Percentiles rank a stretch among this genome's conserved stretches.
Conservation (phyloP, 1,140 invertebrate genomes). For the Brevipalpus yothersi region DNA sequence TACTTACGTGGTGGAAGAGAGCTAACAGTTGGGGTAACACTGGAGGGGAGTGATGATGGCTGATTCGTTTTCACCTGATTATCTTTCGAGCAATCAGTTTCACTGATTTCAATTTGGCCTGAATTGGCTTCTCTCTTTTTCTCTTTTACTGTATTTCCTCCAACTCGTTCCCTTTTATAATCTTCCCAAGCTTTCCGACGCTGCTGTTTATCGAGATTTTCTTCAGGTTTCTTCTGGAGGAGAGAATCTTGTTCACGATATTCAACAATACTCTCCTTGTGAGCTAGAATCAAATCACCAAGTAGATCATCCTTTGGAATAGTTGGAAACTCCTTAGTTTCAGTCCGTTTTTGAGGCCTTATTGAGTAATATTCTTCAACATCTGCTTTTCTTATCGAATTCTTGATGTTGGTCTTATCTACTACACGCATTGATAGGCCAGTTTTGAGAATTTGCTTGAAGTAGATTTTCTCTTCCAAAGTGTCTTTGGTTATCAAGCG, state of each 20-base stretch:
- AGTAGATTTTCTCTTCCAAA: constrained; percentile 41
- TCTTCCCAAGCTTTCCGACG: constrained; percentile 79
- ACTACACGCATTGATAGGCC: constrained; percentile 53
- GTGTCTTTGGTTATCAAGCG: constrained; percentile 60
- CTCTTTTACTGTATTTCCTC: no score
- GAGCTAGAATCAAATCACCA: constrained; percentile 49
- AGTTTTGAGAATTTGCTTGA: constrained; percentile 90
- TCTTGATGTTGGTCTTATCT: constrained; percentile 87
- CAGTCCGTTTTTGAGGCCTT: constrained; percentile 30
- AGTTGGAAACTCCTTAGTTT: constrained; percentile 15
- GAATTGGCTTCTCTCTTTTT: neutral
- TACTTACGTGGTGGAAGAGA: no score
- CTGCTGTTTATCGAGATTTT: constrained; percentile 72
- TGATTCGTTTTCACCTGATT: no score
- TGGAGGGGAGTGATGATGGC: no score
- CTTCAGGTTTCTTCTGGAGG: constrained; percentile 68
- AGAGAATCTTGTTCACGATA: constrained; percentile 86
- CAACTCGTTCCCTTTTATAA: constrained; percentile 44
- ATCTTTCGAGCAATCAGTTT: no score
- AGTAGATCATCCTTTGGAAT: constrained; percentile 40
- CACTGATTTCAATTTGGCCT: neutral
- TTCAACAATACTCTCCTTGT: constrained; percentile 39
- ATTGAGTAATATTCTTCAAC: constrained; percentile 67
- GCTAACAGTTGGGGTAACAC: no score
- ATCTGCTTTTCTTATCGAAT: constrained; percentile 72